Conservation (phyloP, 1,140 invertebrate species). For the Homarus americanus region DNA sequence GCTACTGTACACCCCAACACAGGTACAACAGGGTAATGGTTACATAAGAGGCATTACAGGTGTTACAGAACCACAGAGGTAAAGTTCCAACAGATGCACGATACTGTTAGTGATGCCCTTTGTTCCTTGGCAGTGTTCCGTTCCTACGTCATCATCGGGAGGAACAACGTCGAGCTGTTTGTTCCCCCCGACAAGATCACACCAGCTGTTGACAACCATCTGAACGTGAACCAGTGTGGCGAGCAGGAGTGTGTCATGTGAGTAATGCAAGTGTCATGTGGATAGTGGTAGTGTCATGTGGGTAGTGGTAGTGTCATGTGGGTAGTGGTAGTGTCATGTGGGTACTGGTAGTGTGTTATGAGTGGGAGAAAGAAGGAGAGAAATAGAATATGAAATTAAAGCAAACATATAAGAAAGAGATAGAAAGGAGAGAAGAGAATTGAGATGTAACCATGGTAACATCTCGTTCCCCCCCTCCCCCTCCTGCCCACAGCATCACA, state of each 20-base stretch:
- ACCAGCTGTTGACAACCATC: conserved; percentile 76
- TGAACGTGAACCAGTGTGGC: conserved; percentile 74
- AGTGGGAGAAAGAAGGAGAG: neutral
- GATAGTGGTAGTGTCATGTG: conserved; percentile 65
- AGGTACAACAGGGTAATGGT: no score
- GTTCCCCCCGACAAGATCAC: conserved; percentile 78
- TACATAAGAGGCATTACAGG: no score
- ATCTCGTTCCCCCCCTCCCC: neutral
- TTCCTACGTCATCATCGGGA: conserved; percentile 66
- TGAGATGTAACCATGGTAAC: neutral
- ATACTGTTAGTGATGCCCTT: no score
- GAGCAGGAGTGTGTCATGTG: conserved; percentile 73
- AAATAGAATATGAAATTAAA: neutral
- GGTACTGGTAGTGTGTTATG: conserved; percentile 24
- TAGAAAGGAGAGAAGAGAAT: no score
- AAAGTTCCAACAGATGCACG: no score
- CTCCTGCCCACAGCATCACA: conserved; percentile 81
- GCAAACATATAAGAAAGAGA: neutral
- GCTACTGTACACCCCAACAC: no score
- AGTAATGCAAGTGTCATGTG: conserved; percentile 27
- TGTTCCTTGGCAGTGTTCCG: conserved; percentile 63
- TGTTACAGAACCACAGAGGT: no score
- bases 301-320: conserved; percentile 72
- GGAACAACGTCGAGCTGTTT: conserved; percentile 83
- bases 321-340: conserved; percentile 70